Evolutionary conservation across 2,888 invertebrate genomes (phyloP).

Genomic region (Actias luna): DNA sequence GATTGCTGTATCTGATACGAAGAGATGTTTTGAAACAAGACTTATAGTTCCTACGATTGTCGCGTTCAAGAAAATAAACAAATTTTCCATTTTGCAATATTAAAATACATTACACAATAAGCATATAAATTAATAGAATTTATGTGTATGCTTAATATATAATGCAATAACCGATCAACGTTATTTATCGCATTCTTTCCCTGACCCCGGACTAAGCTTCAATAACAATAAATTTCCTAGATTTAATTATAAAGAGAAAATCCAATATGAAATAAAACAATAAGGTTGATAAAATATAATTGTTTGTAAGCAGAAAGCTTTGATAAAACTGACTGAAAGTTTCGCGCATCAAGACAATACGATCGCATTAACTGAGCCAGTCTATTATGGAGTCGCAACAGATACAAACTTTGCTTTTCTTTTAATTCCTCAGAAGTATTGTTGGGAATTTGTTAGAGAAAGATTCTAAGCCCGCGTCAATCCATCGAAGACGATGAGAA

Average conservation of each 20-base stretch:
- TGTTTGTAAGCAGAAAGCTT: slow-evolving; percentile 13
- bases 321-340: slow-evolving; percentile 15
- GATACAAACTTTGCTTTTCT: slow-evolving; percentile 20
- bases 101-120: background rate
- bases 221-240: background rate
- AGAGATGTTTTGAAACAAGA: no score
- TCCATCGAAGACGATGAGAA: background rate
- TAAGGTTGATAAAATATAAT: slow-evolving; percentile 1
- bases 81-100: background rate
- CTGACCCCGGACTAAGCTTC: background rate
- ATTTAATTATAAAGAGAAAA: slow-evolving; percentile 1
- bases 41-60: no score
- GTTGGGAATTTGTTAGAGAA: slow-evolving; percentile 11
- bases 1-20: no score
- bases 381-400: slow-evolving; percentile 17
- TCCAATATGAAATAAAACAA: slow-evolving; percentile 1
- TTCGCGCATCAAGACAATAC: slow-evolving; percentile 17
- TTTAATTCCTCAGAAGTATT: slow-evolving; percentile 21
- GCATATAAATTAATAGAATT: background rate
- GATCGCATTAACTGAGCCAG: slow-evolving; percentile 17
- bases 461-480: slow-evolving; percentile 11
- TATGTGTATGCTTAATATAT: background rate
- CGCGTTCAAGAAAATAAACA: no score
- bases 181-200: background rate
- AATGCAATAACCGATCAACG: background rate